These are phyloP conservation scores for Xenops minutus DNA, from an alignment of 2,797 vertebrate genomes.

Conservation along the genomic window DNA sequence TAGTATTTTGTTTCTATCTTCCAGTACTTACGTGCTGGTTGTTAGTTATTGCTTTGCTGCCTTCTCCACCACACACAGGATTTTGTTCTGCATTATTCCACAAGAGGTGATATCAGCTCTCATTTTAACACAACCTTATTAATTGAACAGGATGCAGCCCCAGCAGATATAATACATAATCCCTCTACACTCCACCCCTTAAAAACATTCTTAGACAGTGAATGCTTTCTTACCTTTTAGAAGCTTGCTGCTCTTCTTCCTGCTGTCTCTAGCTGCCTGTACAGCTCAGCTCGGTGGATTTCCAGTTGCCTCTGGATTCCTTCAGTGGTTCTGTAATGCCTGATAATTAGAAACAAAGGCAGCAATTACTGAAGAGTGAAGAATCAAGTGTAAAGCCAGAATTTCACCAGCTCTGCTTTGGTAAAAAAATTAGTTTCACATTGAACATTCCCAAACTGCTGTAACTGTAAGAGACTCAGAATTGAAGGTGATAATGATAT, in stretches of 20 bases:
- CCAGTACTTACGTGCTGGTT: neutral
- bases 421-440: slow-evolving; percentile 9
- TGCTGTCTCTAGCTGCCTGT: neutral
- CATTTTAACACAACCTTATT: neutral
- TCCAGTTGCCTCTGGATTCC: neutral
- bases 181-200: neutral
- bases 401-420: neutral
- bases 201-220: neutral
- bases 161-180: neutral
- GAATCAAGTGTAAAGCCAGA: neutral
- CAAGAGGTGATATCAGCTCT: neutral
- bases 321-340: neutral
- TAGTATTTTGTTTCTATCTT: neutral
- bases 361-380: neutral
- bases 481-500: slow-evolving; percentile 54
- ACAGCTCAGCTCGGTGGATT: neutral
- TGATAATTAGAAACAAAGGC: neutral
- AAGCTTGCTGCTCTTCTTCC: neutral
- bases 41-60: neutral
- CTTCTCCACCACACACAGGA: fast-evolving
- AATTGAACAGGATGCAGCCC: neutral
- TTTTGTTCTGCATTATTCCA: neutral
- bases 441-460: slow-evolving; percentile 30
- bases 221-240: neutral
- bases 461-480: slow-evolving; percentile 17